Base-by-base conservation (phyloP, 2,113 vertebrate genomes). In the Salvelinus alpinus region DNA sequence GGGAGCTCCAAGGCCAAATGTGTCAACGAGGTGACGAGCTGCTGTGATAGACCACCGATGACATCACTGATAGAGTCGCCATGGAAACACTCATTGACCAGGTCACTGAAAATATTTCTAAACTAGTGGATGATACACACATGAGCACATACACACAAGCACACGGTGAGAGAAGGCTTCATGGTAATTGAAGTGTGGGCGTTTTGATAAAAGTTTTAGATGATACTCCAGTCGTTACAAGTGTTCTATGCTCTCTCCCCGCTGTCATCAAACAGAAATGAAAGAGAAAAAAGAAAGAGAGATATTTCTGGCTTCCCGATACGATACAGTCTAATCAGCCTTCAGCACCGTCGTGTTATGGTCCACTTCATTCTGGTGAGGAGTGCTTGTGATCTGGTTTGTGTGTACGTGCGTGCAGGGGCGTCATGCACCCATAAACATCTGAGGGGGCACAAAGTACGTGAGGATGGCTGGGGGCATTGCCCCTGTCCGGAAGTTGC, bases 181-280 rank as follows among this genome's bases (percentile, higher is more conserved):
- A 16, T 25, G 18, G 70, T 54, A 54, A 71, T 27, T 71, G 12
- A 44, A 44, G 38, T 71, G 70, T 71, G 70, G 70, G 70, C 22
- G 22, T 54, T 54, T 25, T 25, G 47, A 18, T 54, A 51, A 3
- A 48, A 51, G 48, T 25, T 70, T 70, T n/a, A 51, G 38, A 14
- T 57, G 70, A 34, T 71, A 54, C 70, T 71, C 47, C 44, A 71
- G 54, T 57, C 47, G 29, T 16, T 29, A 54, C 12, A 25, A 54
- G 71, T 29, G 71, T 31, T 62, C 22, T 24, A 11, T 44, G 9
- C 38, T 44, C 38, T 44, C 38, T 44, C 38, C 38, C 9, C 9
- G 9, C 38, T 11, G 38, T 38, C 31, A 72, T 62, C 54, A 72
- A 31, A 31, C 59, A 44, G 31, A 22, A 62, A 54, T 54, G 22